Evolutionary conservation across 1,140 invertebrate genomes (phyloP), one percentile per base, ranked within the genome.

Genomic region (Archivesica marissinica): DNA sequence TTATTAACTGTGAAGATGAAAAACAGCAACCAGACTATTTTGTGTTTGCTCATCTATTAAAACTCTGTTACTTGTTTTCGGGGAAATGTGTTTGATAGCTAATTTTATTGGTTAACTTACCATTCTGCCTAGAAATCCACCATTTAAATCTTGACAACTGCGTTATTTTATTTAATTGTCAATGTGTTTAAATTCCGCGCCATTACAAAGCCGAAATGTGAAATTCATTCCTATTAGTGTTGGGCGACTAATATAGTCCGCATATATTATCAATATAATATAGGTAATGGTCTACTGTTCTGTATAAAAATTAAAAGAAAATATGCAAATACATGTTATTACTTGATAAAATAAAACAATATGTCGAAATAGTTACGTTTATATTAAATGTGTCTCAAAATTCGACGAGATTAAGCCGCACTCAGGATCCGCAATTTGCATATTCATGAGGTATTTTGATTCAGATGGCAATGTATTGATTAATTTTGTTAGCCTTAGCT

Each of bases 401-500:
- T n/a, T n/a, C n/a, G n/a, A n/a, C n/a, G n/a, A n/a, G 20, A 35
- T 64, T 33, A 64, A 33, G 59, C 59, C 41, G 41, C 68, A 28
- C 41, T 64, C 41, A 72, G 76, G 35, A 41, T 78, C 76, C 17
- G 1, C 38, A 33, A 47, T 70, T 81, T 75, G 68, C 7, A 83
- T 83, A 83, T 83, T 83, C 80, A 83, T 83, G 52, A 83, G 80
- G 15, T 75, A 64, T 61, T 83, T 83, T 74, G 44, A 23, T 82
- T 82, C 79, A 82, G 79, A 70, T 82, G 54, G 38, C 39, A 70
- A 64, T 50, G 54, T 83, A 35, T 64, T 75, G 68, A 83, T 64
- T 70, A 17, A 44, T 64, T 83, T 75, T 33, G 39, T 23, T 47
- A 50, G 38, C 41, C 25, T 20, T 79, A 64, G 33, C 35, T 79